phyloP scores from a whole-genome alignment of 2,113 vertebrate genomes.

The Seriola dumerili region DNA sequence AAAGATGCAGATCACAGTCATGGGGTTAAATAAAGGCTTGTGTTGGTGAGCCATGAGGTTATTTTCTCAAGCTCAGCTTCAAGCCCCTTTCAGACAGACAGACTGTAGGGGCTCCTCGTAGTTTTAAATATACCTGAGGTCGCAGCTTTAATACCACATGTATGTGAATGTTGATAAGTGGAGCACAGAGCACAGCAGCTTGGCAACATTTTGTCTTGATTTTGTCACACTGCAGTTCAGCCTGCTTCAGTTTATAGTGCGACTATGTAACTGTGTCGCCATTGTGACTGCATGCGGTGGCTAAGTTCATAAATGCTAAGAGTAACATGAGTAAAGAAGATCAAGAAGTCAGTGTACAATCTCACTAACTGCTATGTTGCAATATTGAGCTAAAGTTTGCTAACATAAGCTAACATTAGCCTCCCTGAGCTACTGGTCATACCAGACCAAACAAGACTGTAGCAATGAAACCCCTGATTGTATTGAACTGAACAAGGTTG shows the following conservation, averaged over 20 bases:
- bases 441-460: background rate
- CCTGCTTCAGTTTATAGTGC: background rate
- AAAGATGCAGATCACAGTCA: constrained; percentile 16
- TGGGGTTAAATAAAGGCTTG: constrained; percentile 49
- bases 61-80: constrained; percentile 42
- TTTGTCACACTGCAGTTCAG: background rate
- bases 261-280: background rate
- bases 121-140: constrained; percentile 61
- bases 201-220: constrained; percentile 26
- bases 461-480: background rate
- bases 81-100: background rate
- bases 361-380: too few species aligned
- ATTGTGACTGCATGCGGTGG: background rate
- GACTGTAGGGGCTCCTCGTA: too few species aligned
- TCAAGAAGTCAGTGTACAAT: background rate
- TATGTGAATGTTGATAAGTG: constrained; percentile 60
- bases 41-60: constrained; percentile 30
- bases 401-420: background rate
- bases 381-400: background rate
- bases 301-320: background rate
- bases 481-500: background rate
- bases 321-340: background rate
- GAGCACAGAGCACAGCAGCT: background rate
- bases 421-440: background rate
- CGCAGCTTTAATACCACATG: constrained; percentile 64